Conservation (phyloP, 2,888 invertebrate species). For the Cyclophora albipunctata region DNA sequence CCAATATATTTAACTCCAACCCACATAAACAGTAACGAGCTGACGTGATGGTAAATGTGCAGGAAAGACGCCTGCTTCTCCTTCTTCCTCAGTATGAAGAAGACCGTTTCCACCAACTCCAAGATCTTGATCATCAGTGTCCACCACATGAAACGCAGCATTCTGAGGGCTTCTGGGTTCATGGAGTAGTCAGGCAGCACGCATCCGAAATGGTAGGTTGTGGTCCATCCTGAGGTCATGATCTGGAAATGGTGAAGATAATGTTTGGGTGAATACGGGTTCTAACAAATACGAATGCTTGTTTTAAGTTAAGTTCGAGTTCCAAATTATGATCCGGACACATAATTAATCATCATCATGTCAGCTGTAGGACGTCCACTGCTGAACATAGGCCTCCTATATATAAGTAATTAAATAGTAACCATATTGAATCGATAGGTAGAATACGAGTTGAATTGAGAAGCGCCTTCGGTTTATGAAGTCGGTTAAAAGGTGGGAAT, state of each 20-base stretch:
- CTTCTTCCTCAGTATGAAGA: conserved; percentile 83
- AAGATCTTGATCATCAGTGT: conserved; percentile 77
- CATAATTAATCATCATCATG: no score
- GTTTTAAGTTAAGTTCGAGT: no score
- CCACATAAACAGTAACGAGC: conserved; percentile 77
- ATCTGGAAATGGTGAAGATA: conserved; percentile 59
- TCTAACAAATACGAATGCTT: no score
- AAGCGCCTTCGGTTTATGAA: no score
- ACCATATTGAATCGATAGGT: no score
- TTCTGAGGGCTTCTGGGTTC: conserved; percentile 76
- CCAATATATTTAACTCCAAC: conserved; percentile 77
- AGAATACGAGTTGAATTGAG: no score
- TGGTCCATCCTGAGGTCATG: conserved; percentile 79
- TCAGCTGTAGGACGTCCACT: no score
- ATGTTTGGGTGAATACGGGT: no score
- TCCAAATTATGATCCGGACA: no score
- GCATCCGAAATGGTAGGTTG: conserved; percentile 78
- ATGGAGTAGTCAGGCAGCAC: conserved; percentile 82
- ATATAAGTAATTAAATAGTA: no score
- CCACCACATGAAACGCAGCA: conserved; percentile 77
- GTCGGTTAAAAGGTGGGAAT: no score
- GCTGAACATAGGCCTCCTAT: no score
- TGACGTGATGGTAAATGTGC: conserved; percentile 83
- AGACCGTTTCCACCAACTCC: conserved; percentile 81
- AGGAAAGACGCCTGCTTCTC: conserved; percentile 81